These are phyloP conservation scores for Amphiura filiformis DNA, from an alignment of 35 echinoderm and acorn worm species.

Conservation along the genomic window DNA sequence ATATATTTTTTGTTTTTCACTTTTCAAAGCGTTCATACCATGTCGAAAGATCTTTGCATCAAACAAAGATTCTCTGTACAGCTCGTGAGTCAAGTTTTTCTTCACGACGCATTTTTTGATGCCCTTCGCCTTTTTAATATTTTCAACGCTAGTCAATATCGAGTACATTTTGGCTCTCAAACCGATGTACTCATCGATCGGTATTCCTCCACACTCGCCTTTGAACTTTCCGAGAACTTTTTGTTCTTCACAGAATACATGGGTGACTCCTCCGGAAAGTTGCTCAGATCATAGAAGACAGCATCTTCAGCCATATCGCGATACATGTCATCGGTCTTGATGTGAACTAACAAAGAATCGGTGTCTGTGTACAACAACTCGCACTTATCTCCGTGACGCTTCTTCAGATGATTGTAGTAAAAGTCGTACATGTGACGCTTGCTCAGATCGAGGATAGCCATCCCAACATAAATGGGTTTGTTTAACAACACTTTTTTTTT, in stretches of 20 bases:
- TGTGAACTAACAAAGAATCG: slow-evolving; percentile 8
- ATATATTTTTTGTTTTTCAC: neutral
- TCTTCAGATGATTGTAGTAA: neutral
- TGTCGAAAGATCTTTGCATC: neutral
- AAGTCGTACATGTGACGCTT: slow-evolving; percentile 34
- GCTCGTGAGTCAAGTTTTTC: slow-evolving; percentile 1
- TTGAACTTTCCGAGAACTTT: slow-evolving; percentile 45
- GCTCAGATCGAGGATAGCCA: slow-evolving; percentile 5
- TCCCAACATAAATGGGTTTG: slow-evolving; percentile 15
- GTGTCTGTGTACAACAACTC: slow-evolving; percentile 27
- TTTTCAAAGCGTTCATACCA: neutral
- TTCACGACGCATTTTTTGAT: slow-evolving; percentile 19
- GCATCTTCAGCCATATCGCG: neutral
- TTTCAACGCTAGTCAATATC: neutral
- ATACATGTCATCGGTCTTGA: slow-evolving; percentile 28
- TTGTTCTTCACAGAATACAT: neutral
- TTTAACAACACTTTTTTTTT: slow-evolving; percentile 12
- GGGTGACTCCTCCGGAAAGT: neutral
- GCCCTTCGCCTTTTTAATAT: slow-evolving; percentile 19
- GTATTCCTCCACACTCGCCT: slow-evolving; percentile 19
- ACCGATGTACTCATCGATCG: slow-evolving; percentile 1
- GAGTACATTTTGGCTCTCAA: slow-evolving; percentile 34
- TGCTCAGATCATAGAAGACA: neutral
- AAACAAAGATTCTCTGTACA: slow-evolving; percentile 6
- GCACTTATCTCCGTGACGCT: neutral